A percentile compares a stretch with the other conserved stretches of the same genome.
phyloP scores from a whole-genome alignment of 2,113 vertebrate genomes.

The Atlantisia rogersi region DNA sequence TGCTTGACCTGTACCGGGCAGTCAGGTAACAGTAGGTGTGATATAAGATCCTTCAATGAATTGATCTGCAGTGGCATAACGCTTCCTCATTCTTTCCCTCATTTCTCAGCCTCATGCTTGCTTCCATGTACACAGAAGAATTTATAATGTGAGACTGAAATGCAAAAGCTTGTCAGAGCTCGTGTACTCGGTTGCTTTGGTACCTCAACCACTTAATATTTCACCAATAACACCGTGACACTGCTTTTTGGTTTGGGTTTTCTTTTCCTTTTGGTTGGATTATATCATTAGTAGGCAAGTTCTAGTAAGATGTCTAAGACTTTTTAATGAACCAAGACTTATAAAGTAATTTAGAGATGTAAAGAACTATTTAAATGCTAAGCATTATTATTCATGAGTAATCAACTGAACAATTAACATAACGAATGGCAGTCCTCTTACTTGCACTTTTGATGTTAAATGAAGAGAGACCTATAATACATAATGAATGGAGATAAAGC shows the following conservation, averaged over 20 bases:
- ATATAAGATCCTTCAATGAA: background rate
- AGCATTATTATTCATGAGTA: constrained; percentile 39
- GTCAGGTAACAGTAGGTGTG: background rate
- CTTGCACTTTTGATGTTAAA: constrained; percentile 58
- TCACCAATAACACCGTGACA: background rate
- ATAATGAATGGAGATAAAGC: constrained; percentile 51
- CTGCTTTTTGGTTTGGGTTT: background rate
- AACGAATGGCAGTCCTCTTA: constrained; percentile 7
- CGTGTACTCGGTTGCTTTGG: background rate
- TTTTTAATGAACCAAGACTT: background rate
- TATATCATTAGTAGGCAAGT: background rate
- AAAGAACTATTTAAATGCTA: constrained; percentile 3
- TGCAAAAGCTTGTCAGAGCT: background rate
- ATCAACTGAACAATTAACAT: background rate
- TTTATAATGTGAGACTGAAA: background rate
- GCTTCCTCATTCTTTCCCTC: background rate
- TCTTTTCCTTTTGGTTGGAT: background rate
- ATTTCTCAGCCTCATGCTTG: background rate
- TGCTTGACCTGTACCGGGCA: background rate
- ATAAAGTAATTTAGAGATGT: background rate
- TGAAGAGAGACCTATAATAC: constrained; percentile 35
- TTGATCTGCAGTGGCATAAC: background rate
- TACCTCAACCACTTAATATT: background rate
- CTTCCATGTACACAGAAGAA: background rate
- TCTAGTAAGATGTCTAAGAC: background rate